Evolutionary conservation across 2,888 invertebrate species (phyloP), one percentile per base, ranked within the genome.

Genomic region (Temnothorax rugatulus): DNA sequence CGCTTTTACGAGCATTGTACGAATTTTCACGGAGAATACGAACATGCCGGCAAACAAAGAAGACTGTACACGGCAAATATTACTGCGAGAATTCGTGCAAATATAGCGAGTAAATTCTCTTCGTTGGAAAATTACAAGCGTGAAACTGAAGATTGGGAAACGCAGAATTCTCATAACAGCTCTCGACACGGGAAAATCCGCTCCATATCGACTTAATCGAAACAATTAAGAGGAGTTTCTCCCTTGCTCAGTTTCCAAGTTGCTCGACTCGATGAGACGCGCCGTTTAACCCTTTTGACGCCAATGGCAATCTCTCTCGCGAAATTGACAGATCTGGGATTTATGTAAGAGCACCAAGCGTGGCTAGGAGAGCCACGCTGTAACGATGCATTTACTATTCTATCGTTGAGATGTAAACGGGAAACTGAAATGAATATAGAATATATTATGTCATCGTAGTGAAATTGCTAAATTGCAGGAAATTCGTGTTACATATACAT

Each of bases 221-320:
- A 59, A 74, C 74, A 74, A 81, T 81, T 74, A 81, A 73, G 59
- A 34, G 59, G 59, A 79, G 15, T 50, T 71, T 71, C 18, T 8
- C 21, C 34, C 11, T 25, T 44, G 25, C 64, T 66, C 66, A 21
- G 18, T 66, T 66, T 29, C 47, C 29, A 41, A 73, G 47, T 47
- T 54, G 21, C 13, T 47, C 44, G n/a, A n/a, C 44, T 44, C 71
- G 47, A 59, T 47, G 25, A 73, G 44, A 81, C 47, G 21, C 21
- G 73, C 13, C 59, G 73, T 59, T 81, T 73, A 59, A 81, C 18
- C 44, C 79, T 81, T 81, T 52, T 38, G 25, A 50, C 59, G 34
- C 34, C 34, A 34, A 4, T 21, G 15, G 44, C 59, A 50, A 73
- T 73, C 29, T 50, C 74, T 57, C 52, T 71, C 74, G 71, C 59